These are phyloP conservation scores for Nettapus auritus DNA, from an alignment of 2,113 vertebrate genomes.

Conservation along the genomic window DNA sequence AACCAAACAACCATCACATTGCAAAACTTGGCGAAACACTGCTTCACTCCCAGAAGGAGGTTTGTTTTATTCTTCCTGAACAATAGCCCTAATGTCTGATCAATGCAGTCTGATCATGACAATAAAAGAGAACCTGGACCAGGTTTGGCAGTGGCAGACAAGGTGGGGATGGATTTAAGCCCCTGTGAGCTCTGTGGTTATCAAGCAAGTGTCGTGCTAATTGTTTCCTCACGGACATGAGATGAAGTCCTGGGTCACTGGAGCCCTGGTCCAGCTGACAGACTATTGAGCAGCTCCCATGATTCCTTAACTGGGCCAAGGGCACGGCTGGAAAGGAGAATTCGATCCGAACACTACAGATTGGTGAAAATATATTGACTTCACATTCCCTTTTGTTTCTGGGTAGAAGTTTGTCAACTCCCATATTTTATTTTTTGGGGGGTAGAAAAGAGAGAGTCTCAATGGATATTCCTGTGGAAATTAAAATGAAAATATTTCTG, in stretches of 20 bases:
- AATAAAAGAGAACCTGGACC: neutral
- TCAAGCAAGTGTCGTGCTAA: fast-evolving
- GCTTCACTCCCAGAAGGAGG: neutral
- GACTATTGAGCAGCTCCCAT: neutral
- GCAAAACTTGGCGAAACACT: neutral
- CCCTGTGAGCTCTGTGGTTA: neutral
- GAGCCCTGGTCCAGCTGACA: neutral
- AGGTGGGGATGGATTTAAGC: neutral
- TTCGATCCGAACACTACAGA: neutral
- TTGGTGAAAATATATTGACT: neutral
- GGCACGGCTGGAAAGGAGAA: neutral
- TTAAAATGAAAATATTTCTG: neutral
- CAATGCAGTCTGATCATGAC: neutral
- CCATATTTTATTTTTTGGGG: neutral
- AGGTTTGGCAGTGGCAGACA: neutral
- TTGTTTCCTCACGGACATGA: neutral
- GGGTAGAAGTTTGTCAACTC: neutral
- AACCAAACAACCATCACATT: neutral
- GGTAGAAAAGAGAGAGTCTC: neutral
- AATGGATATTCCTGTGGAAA: neutral
- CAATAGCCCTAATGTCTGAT: neutral
- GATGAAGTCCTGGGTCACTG: neutral
- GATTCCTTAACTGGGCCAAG: constrained; percentile 17
- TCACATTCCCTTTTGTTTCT: neutral
- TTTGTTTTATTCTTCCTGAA: neutral